phyloP scores from a whole-genome alignment of 2,113 vertebrate genomes.

The Leptosomus discolor region DNA sequence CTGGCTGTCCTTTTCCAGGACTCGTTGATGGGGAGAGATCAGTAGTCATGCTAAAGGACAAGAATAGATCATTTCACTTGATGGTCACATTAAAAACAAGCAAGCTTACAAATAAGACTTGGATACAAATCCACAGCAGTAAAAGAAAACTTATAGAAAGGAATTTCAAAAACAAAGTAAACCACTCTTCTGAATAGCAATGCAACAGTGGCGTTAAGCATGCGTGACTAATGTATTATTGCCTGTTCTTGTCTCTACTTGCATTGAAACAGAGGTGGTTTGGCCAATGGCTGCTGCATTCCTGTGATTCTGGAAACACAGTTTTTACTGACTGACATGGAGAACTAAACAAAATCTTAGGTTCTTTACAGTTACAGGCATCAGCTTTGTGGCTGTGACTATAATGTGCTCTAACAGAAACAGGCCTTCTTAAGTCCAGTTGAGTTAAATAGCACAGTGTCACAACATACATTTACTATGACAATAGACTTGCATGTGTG shows the following conservation, averaged over 20 bases:
- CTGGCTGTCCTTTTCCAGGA: neutral
- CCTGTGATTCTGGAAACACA: neutral
- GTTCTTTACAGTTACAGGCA: neutral
- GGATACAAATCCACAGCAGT: neutral
- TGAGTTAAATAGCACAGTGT: neutral
- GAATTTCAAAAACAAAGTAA: neutral
- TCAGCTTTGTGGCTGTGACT: neutral
- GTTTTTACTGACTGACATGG: too few relatives aligned
- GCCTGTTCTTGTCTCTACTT: neutral
- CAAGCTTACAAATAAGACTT: neutral
- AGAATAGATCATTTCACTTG: neutral
- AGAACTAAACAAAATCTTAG: neutral
- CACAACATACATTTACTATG: neutral
- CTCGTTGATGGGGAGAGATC: neutral
- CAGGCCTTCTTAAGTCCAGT: neutral
- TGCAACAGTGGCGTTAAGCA: neutral
- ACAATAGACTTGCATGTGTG: neutral
- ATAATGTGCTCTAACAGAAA: neutral
- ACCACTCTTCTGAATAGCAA: neutral
- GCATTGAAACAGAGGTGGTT: neutral
- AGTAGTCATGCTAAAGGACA: neutral
- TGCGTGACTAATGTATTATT: neutral
- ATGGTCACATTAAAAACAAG: neutral
- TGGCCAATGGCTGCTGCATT: neutral
- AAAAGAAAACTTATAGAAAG: neutral